Evolutionary conservation across 2,797 vertebrate species (phyloP).

Genomic region (Bradypodion ventrale): DNA sequence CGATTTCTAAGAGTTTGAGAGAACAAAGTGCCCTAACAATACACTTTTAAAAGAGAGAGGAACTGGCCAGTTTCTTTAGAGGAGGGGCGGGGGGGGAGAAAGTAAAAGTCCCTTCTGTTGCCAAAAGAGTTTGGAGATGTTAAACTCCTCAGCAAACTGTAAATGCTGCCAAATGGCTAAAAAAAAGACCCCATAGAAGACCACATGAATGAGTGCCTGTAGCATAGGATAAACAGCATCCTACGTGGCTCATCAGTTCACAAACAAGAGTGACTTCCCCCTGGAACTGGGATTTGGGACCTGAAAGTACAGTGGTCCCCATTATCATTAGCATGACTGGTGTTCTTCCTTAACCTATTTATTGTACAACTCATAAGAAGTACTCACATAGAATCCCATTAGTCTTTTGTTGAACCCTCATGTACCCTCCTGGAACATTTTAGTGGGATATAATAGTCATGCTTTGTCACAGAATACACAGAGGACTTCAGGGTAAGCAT

Average conservation of each 20-base stretch:
- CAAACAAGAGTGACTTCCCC: background rate
- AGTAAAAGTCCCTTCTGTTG: slow-evolving; percentile 41
- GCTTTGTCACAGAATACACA: too few species aligned
- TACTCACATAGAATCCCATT: background rate
- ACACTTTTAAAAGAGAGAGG: slow-evolving; percentile 48
- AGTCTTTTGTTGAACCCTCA: too few species aligned
- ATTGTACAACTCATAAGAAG: background rate
- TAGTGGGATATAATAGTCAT: too few species aligned
- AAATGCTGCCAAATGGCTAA: slow-evolving; percentile 60
- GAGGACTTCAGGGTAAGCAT: too few species aligned
- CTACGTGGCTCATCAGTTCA: background rate
- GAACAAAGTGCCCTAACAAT: slow-evolving; percentile 60
- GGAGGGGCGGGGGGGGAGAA: background rate
- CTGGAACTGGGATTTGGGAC: background rate
- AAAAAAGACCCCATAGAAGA: slow-evolving; percentile 45
- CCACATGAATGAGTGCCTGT: slow-evolving; percentile 34
- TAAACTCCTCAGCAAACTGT: slow-evolving; percentile 63
- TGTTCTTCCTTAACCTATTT: background rate
- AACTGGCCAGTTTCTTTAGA: slow-evolving; percentile 58
- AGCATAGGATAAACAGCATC: slow-evolving; percentile 1
- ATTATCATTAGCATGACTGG: background rate
- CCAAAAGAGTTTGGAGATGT: slow-evolving; percentile 54
- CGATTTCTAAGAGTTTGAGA: slow-evolving; percentile 61
- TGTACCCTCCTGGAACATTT: too few species aligned
- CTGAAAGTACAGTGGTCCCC: background rate